phyloP scores from a whole-genome alignment of 2,797 vertebrate species.

The Sebastes itinus region DNA sequence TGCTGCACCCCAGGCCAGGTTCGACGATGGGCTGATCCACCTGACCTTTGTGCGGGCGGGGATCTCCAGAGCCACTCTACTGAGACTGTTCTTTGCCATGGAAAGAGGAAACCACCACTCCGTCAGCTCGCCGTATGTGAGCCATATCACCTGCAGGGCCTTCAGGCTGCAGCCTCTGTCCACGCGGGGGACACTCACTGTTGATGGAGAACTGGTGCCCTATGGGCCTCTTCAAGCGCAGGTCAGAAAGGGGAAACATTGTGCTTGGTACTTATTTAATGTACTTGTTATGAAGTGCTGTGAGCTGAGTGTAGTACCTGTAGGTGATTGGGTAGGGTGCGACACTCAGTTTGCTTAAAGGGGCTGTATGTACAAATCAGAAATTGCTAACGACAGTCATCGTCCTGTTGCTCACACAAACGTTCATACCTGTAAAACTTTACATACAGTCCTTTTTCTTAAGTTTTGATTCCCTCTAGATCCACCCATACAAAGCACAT shows the following conservation, averaged over 20 bases:
- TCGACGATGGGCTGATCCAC: constrained; percentile 91
- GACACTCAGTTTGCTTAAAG: background rate
- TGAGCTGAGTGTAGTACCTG: background rate
- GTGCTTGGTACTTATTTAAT: background rate
- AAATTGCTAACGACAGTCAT: too few species aligned
- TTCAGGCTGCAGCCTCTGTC: constrained; percentile 93
- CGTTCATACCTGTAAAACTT: too few species aligned
- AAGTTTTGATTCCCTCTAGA: background rate
- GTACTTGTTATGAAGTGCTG: background rate
- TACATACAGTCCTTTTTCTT: too few species aligned
- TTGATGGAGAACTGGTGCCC: constrained; percentile 92
- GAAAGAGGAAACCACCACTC: constrained; percentile 88
- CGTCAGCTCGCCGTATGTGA: constrained; percentile 85
- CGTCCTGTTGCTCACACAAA: too few species aligned
- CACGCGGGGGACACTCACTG: constrained; percentile 87
- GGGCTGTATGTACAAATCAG: too few species aligned
- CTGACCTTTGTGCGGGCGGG: constrained; percentile 89
- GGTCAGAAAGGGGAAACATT: constrained; percentile 64
- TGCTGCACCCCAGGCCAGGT: constrained; percentile 87
- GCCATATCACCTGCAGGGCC: constrained; percentile 86
- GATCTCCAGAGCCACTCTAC: constrained; percentile 87
- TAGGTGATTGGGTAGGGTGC: background rate
- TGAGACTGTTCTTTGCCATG: constrained; percentile 92
- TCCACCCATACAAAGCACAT: background rate
- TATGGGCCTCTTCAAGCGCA: constrained; percentile 93